Evolutionary conservation across 1,140 invertebrate species (phyloP).

Genomic region (Triops cancriformis): DNA sequence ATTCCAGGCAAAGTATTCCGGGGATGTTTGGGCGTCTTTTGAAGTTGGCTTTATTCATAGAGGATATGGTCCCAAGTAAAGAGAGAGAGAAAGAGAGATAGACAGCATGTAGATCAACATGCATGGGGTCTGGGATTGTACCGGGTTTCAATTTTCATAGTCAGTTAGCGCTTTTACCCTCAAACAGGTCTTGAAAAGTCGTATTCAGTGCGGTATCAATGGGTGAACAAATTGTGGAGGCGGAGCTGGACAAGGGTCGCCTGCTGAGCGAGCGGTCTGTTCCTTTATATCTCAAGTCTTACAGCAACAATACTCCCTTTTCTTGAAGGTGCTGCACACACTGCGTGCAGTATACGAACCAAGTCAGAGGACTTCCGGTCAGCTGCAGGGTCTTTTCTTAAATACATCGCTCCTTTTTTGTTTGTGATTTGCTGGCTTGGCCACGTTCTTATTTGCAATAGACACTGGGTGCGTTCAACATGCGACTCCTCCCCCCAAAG

Average conservation of each 20-base stretch:
- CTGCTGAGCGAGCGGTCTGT: neutral
- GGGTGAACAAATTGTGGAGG: conserved; percentile 5
- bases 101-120: neutral
- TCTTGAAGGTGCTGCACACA: conserved; percentile 12
- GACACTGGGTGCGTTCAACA: neutral
- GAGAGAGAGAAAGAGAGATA: neutral
- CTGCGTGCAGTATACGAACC: neutral
- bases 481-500: neutral
- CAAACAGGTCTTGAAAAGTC: neutral
- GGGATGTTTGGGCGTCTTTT: neutral
- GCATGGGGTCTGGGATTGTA: neutral
- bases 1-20: neutral
- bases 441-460: neutral
- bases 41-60: too few species aligned
- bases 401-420: neutral
- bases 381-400: neutral
- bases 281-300: conserved; percentile 11
- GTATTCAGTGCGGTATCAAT: neutral
- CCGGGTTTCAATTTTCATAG: neutral
- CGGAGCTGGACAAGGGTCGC: neutral
- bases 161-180: neutral
- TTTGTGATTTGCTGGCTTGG: neutral
- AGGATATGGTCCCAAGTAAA: neutral
- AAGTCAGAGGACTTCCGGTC: conserved; percentile 12
- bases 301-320: neutral